These are phyloP conservation scores for Okapia johnstoni DNA, from an alignment of 2,113 vertebrate species.

Conservation along the genomic window DNA sequence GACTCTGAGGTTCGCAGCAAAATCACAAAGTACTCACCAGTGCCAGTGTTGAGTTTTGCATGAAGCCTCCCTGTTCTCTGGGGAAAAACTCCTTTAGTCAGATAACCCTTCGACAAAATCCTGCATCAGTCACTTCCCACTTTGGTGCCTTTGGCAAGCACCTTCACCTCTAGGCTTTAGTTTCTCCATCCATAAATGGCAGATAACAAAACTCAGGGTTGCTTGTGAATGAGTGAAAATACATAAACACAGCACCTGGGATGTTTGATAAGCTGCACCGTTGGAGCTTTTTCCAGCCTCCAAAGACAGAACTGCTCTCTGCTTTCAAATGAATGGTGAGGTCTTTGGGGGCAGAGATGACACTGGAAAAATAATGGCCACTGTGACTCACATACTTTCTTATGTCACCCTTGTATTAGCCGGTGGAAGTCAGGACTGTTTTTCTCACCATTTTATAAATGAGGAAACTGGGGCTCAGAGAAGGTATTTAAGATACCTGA, in stretches of 20 bases:
- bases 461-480: not conserved
- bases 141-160: not conserved
- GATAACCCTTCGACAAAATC: not conserved
- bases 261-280: accelerated
- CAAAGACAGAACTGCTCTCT: not conserved
- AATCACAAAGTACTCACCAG: not conserved
- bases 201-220: not conserved
- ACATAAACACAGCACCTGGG: not conserved
- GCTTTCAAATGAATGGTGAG: not conserved
- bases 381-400: accelerated
- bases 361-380: not conserved
- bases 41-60: not conserved
- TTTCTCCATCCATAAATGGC: not conserved
- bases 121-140: not conserved
- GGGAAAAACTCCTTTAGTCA: not conserved
- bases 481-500: not conserved
- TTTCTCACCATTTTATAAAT: not conserved
- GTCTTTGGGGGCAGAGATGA: not conserved
- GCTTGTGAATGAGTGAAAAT: not conserved
- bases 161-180: not conserved
- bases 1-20: not conserved
- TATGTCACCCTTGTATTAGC: not conserved
- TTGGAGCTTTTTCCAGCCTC: not conserved
- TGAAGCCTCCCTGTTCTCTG: not conserved
- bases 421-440: not conserved